Conservation (phyloP, 1,140 invertebrate species). For the Cydia amplana region DNA sequence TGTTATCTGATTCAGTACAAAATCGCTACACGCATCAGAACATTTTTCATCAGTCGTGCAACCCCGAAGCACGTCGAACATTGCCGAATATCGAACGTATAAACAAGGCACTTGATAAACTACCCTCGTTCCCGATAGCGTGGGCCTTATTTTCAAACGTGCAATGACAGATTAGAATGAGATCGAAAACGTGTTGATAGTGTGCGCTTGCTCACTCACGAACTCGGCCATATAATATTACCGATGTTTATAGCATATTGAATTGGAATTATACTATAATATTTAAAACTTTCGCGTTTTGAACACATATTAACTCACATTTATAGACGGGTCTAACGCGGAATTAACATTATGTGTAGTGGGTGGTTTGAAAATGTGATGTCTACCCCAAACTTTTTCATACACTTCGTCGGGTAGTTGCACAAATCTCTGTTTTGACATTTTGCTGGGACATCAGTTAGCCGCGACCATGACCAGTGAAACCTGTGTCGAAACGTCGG, state of each 20-base stretch:
- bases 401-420: too few species aligned
- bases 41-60: conserved; percentile 14
- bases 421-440: too few species aligned
- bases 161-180: not conserved
- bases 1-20: conserved; percentile 17
- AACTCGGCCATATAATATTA: not conserved
- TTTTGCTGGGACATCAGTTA: too few species aligned
- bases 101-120: conserved; percentile 20
- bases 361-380: too few species aligned
- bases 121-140: not conserved
- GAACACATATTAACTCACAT: not conserved
- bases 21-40: not conserved
- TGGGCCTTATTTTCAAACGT: not conserved
- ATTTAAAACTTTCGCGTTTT: not conserved
- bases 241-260: not conserved
- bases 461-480: too few species aligned
- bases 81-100: conserved; percentile 13
- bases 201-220: not conserved
- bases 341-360: too few species aligned
- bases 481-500: too few species aligned
- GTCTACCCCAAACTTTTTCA: too few species aligned
- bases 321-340: too few species aligned
- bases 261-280: not conserved
- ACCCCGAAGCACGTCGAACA: conserved; percentile 4
- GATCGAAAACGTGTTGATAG: not conserved